Conservation (phyloP, 2,888 invertebrate species). For the Dusona sp. region DNA sequence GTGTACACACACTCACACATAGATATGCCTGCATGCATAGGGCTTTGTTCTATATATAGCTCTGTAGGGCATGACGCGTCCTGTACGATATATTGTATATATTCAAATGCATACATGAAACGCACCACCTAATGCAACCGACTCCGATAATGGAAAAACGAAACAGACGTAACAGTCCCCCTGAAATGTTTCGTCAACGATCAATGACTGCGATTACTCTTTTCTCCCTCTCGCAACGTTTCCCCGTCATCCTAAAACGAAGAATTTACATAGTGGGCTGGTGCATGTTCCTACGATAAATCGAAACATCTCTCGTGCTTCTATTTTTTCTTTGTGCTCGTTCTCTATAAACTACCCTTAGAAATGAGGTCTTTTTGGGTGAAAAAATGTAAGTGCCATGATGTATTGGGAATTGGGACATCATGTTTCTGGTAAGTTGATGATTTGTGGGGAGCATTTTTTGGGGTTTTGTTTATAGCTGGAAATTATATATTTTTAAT, state of each 20-base stretch:
- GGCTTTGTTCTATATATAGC: conserved; percentile 44
- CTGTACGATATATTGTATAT: conserved; percentile 30
- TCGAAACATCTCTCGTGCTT: conserved; percentile 7
- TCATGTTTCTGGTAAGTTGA: neutral
- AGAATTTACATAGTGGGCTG: conserved; percentile 58
- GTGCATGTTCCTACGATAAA: conserved; percentile 36
- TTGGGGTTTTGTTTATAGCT: neutral
- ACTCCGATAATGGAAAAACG: conserved; percentile 66
- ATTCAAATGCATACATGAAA: conserved; percentile 12
- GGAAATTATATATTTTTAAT: neutral
- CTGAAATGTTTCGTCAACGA: conserved; percentile 47
- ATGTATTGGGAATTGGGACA: neutral
- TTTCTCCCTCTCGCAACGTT: conserved; percentile 41
- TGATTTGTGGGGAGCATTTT: neutral
- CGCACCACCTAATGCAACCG: conserved; percentile 39
- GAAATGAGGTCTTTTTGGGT: neutral
- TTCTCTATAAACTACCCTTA: neutral
- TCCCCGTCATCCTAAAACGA: conserved; percentile 33
- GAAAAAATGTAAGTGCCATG: neutral
- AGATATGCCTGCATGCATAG: neutral
- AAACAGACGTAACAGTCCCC: conserved; percentile 34
- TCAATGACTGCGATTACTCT: conserved; percentile 67
- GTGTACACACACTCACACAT: conserved; percentile 40
- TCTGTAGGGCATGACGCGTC: conserved; percentile 45
- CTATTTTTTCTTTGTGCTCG: neutral